A percentile compares a stretch with the other conserved stretches of the same genome.
Conservation (phyloP, 2,888 invertebrate genomes). For the Morpho helenor region DNA sequence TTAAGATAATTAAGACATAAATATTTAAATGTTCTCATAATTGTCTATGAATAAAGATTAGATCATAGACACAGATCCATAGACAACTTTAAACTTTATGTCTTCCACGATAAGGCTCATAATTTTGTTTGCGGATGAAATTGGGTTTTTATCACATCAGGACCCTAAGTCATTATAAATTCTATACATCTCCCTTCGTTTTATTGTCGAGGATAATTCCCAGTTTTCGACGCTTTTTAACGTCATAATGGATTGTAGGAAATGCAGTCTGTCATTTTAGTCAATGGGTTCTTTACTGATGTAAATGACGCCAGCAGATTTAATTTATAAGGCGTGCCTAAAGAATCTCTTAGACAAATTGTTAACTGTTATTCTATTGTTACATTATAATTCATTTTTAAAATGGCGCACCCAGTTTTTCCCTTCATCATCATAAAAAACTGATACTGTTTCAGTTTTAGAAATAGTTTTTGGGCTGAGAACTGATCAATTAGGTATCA, state of each 20-base stretch:
- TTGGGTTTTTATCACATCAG: constrained; percentile 4
- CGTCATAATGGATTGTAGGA: constrained; percentile 4
- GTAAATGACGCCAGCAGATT: background rate
- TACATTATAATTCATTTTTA: too few species aligned
- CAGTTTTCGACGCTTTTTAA: constrained; percentile 2
- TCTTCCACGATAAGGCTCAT: background rate
- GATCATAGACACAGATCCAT: background rate
- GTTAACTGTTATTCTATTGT: background rate
- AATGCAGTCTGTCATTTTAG: constrained; percentile 1
- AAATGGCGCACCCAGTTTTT: too few species aligned
- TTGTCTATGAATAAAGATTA: constrained; percentile 14
- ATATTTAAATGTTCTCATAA: constrained; percentile 16
- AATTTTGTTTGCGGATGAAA: background rate
- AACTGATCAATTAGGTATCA: too few species aligned
- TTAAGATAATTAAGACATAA: constrained; percentile 11
- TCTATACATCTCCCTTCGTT: constrained; percentile 20
- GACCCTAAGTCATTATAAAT: constrained; percentile 19
- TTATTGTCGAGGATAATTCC: constrained; percentile 21
- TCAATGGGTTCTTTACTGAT: background rate
- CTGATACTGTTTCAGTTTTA: too few species aligned
- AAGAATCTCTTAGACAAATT: too few species aligned
- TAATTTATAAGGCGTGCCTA: too few species aligned
- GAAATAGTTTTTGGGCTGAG: too few species aligned
- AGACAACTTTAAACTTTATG: constrained; percentile 2
- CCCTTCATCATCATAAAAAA: too few species aligned